Evolutionary conservation across 2,113 vertebrate genomes (phyloP), one percentile per base, ranked within the genome.

Genomic region (Alosa alosa): DNA sequence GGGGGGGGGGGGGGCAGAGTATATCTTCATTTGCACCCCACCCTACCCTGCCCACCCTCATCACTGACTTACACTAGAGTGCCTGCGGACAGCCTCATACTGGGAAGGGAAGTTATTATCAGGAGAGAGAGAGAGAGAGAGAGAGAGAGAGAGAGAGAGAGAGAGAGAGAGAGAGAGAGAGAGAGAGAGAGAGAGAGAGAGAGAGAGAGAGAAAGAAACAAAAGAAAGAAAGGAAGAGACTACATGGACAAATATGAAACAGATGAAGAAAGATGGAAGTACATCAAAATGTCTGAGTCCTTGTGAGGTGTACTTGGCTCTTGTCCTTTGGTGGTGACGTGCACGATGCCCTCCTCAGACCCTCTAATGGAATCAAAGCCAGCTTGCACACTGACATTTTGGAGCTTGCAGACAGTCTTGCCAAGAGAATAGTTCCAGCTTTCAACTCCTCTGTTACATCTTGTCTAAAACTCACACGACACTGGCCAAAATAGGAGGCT

Each of bases 271-370:
- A 64, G 7, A 25, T 6, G 8, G 60, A 25, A 82, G 78, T 78
- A 90, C 64, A 88, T 87, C 82, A 44, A 83, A 84, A 85, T 55
- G 3, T 82, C 84, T 72, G 39, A 52, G 86, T 86, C 86, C 86
- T 88, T 81, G 84, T 84, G 45, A 72, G 20, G 0, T 78, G 72
- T 36, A 41, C 72, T 78, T 78, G 60, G 57, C 85, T 75, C 83
- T 81, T 88, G 84, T 83, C 86, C 87, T 87, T 89, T 20, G 45
- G 85, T 84, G 78, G 81, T 81, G 41, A 81, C 55, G 81, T 88
- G 89, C 68, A 86, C 83, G 45, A 50, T 83, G 83, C 49, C 84
- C 90, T 83, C 13, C 18, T 89, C 85, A 84, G 45, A 68, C 50
- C 9, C 64, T 52, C 86, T 86, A 82, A 87, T 86, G 84, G 84